Evolutionary conservation across 2,888 invertebrate species (phyloP).

Genomic region (Vesta saturnalis): DNA sequence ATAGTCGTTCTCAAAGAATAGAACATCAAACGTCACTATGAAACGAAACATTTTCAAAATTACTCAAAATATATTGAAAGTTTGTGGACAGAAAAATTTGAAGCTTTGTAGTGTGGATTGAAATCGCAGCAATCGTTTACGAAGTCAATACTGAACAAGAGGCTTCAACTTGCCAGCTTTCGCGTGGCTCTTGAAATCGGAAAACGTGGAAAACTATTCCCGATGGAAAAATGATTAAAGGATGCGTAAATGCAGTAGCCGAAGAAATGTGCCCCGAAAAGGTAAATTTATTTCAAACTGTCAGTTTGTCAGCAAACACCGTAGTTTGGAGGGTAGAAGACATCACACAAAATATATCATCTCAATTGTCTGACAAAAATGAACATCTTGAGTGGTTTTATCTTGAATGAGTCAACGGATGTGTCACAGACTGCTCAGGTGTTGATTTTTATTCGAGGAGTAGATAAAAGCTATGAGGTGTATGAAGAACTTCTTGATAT

Average conservation of each 20-base stretch:
- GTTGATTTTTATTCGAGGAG: constrained; percentile 11
- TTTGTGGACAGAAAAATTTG: not conserved
- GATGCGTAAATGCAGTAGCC: constrained; percentile 2
- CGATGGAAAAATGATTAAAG: not conserved
- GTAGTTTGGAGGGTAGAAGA: constrained; percentile 36
- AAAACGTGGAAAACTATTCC: not conserved
- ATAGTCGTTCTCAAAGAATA: not conserved
- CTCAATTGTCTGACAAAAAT: constrained; percentile 34
- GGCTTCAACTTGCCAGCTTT: too few species aligned
- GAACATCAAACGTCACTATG: not conserved
- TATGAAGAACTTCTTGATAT: constrained; percentile 4
- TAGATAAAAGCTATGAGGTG: not conserved
- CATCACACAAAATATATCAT: too few species aligned
- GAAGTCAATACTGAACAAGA: not conserved
- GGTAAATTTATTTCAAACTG: constrained; percentile 23
- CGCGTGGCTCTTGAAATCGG: not conserved
- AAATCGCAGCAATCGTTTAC: not conserved
- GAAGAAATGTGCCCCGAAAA: constrained; percentile 9
- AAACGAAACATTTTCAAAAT: not conserved
- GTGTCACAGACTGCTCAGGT: constrained; percentile 10
- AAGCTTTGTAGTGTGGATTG: not conserved
- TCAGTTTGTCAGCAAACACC: constrained; percentile 45
- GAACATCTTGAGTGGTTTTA: constrained; percentile 40
- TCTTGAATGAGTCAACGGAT: constrained; percentile 11
- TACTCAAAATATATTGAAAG: not conserved